Evolutionary conservation across 2,113 vertebrate species (phyloP).

Genomic region (Chloroceryle aenea): DNA sequence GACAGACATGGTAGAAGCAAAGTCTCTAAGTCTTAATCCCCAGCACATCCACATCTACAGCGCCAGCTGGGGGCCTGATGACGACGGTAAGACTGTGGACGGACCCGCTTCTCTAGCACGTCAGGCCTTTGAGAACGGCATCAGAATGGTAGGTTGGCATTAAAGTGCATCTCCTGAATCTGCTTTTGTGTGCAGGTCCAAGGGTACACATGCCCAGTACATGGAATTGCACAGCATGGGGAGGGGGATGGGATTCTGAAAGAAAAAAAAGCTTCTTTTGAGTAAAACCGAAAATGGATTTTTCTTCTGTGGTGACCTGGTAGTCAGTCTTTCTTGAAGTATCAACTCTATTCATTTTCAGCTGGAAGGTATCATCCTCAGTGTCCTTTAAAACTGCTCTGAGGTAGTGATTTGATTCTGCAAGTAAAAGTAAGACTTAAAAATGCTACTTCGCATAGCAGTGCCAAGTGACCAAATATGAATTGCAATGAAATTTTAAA

Average conservation of each 20-base stretch:
- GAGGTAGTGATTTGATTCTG: constrained; percentile 1
- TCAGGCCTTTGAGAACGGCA: constrained; percentile 96
- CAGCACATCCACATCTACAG: constrained; percentile 98
- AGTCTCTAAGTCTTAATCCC: constrained; percentile 93
- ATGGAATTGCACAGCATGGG: background rate
- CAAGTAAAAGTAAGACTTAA: background rate
- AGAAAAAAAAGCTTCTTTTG: background rate
- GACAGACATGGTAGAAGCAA: constrained; percentile 98
- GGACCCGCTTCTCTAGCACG: constrained; percentile 94
- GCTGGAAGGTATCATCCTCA: background rate
- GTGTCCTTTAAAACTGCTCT: background rate
- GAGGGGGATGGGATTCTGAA: background rate
- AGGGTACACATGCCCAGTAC: fast-evolving
- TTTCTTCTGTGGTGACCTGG: background rate
- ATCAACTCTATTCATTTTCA: background rate
- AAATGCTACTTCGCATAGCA: background rate
- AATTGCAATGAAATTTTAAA: background rate
- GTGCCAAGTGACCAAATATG: background rate
- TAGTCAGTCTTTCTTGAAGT: background rate
- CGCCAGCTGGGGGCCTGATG: constrained; percentile 98
- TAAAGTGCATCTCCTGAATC: background rate
- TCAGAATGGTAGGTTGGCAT: constrained; percentile 87
- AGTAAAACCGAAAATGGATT: background rate
- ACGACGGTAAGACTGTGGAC: constrained; percentile 97
- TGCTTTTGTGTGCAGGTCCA: fast-evolving